A percentile compares a stretch with the other conserved stretches of the same genome.
Evolutionary conservation across 2,113 vertebrate species (phyloP).

Genomic region (Mixornis gularis): DNA sequence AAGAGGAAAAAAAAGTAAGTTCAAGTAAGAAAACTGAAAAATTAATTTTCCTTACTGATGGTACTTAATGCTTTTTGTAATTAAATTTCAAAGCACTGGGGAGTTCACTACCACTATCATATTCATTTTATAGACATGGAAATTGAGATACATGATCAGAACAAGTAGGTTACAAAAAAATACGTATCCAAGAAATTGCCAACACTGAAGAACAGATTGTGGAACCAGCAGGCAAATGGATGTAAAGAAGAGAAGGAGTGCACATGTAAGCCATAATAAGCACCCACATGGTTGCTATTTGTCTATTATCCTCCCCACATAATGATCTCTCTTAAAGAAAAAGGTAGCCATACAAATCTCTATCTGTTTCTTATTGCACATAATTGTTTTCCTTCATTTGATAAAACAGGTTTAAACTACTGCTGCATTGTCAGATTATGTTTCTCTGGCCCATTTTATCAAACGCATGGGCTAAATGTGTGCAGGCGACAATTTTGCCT

Average conservation of each 20-base stretch:
- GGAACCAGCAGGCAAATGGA: slow-evolving; percentile 24
- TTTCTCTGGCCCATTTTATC: neutral
- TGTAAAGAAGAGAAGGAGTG: neutral
- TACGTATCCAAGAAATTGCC: neutral
- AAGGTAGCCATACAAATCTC: neutral
- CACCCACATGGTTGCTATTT: neutral
- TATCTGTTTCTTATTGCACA: slow-evolving; percentile 2
- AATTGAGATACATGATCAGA: neutral
- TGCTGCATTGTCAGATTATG: neutral
- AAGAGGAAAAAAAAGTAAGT: neutral
- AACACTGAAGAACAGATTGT: slow-evolving; percentile 15
- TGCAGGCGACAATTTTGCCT: neutral
- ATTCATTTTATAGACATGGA: neutral
- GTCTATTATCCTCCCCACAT: neutral
- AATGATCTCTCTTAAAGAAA: neutral
- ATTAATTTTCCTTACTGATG: neutral
- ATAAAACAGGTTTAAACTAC: slow-evolving; percentile 18
- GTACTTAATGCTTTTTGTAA: neutral
- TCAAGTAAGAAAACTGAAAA: neutral
- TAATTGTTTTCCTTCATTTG: slow-evolving; percentile 11
- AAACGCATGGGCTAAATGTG: neutral
- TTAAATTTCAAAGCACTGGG: neutral
- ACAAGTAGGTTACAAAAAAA: neutral
- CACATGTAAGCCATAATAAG: neutral
- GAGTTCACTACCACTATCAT: neutral